phyloP scores from a whole-genome alignment of 2,113 vertebrate species.

The Podocnemis expansa region DNA sequence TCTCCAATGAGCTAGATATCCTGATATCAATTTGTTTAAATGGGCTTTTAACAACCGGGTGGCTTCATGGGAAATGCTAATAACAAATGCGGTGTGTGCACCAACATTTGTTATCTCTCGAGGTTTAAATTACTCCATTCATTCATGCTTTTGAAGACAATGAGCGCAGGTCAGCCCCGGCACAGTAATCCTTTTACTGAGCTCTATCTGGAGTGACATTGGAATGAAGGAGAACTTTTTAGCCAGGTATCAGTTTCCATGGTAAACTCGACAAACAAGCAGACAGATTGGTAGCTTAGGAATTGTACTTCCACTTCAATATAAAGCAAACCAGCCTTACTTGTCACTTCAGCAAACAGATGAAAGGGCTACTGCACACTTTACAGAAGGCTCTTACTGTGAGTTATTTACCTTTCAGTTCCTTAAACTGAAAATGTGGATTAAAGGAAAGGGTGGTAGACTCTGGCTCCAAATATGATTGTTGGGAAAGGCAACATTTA shows the following conservation, averaged over 20 bases:
- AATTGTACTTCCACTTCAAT: neutral
- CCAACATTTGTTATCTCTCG: slow-evolving; percentile 63
- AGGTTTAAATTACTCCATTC: slow-evolving; percentile 73
- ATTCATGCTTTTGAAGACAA: slow-evolving; percentile 74
- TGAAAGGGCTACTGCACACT: slow-evolving; percentile 11
- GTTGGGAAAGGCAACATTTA: neutral
- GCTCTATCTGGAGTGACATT: slow-evolving; percentile 74
- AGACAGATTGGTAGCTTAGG: neutral
- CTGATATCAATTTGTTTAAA: slow-evolving; percentile 22
- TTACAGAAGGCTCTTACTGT: slow-evolving; percentile 25
- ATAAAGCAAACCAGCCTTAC: neutral
- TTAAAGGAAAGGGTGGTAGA: neutral
- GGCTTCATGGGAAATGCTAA: slow-evolving; percentile 83
- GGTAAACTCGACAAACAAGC: slow-evolving; percentile 62
- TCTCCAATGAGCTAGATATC: neutral
- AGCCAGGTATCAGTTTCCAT: slow-evolving; percentile 81
- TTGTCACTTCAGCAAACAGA: neutral
- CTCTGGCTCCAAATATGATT: neutral
- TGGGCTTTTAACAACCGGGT: slow-evolving; percentile 29
- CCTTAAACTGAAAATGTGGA: neutral
- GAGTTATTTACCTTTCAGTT: slow-evolving; percentile 23
- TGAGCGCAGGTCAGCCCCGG: slow-evolving; percentile 73
- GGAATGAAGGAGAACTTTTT: slow-evolving; percentile 75
- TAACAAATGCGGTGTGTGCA: slow-evolving; percentile 52
- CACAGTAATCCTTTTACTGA: slow-evolving; percentile 80